phyloP scores from a whole-genome alignment of 2,797 vertebrate species.

The Lithobates pipiens region DNA sequence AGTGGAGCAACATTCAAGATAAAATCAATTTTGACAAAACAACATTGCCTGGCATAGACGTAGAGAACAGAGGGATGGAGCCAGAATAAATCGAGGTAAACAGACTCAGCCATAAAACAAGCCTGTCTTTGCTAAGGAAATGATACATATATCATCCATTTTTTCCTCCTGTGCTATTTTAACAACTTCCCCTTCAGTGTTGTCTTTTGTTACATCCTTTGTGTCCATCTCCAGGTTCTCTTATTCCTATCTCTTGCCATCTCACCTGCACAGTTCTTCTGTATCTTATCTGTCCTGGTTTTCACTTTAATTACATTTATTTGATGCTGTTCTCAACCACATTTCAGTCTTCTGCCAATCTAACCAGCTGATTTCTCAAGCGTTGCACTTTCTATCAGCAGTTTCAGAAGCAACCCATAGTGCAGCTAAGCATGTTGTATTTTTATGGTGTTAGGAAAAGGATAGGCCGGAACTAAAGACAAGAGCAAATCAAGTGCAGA shows the following conservation, averaged over 20 bases:
- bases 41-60: slow-evolving; percentile 49
- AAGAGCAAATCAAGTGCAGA: too few relatives aligned
- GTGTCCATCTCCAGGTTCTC: neutral
- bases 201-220: slow-evolving; percentile 7
- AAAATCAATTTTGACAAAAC: slow-evolving; percentile 79
- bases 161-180: slow-evolving; percentile 31
- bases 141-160: slow-evolving; percentile 58
- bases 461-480: too few relatives aligned
- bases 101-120: slow-evolving; percentile 58
- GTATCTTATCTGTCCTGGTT: too few relatives aligned
- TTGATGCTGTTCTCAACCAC: too few relatives aligned
- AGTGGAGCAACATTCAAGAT: slow-evolving; percentile 74
- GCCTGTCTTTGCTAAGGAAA: slow-evolving; percentile 50
- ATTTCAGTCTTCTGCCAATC: too few relatives aligned
- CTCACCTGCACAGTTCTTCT: too few relatives aligned
- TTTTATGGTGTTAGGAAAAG: too few relatives aligned
- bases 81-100: slow-evolving; percentile 60
- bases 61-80: slow-evolving; percentile 49
- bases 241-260: neutral
- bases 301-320: too few relatives aligned
- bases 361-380: too few relatives aligned
- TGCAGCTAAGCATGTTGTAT: too few relatives aligned
- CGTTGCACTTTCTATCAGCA: too few relatives aligned
- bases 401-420: too few relatives aligned
- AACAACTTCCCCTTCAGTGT: slow-evolving; percentile 32